These are phyloP conservation scores for Elephantulus edwardii DNA, from an alignment of 2,113 vertebrate genomes.

Conservation along the genomic window DNA sequence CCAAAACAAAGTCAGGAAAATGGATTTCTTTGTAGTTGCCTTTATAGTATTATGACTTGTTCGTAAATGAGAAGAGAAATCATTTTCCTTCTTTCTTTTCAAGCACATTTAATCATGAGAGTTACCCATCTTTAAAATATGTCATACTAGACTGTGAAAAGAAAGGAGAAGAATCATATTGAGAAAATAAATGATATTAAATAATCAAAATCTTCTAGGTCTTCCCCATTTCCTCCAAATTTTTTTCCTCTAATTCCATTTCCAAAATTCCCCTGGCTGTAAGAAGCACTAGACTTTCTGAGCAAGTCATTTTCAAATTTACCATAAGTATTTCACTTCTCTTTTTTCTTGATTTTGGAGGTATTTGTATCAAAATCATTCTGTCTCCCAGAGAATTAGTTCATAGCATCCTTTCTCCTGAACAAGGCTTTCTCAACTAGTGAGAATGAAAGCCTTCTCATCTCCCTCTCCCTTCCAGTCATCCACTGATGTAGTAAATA, in stretches of 20 bases:
- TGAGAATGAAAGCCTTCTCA: too few relatives aligned
- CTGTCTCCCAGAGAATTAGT: neutral
- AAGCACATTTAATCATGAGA: neutral
- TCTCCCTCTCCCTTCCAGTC: too few relatives aligned
- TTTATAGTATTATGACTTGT: neutral
- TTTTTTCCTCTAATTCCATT: constrained; percentile 59
- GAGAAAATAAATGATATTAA: constrained; percentile 6
- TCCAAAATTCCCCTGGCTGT: constrained; percentile 58
- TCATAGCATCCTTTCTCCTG: neutral
- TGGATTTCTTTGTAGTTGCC: neutral
- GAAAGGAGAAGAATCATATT: neutral
- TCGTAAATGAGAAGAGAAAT: neutral
- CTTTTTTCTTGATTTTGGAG: constrained; percentile 40
- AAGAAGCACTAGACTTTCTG: constrained; percentile 56
- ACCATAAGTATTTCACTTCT: constrained; percentile 54
- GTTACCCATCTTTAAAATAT: neutral
- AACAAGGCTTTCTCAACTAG: neutral
- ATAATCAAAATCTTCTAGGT: constrained; percentile 52
- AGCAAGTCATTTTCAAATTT: neutral
- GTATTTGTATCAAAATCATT: constrained; percentile 5
- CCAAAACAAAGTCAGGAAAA: neutral
- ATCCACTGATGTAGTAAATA: neutral
- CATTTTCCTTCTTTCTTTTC: neutral
- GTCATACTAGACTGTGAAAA: neutral
- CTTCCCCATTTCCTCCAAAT: constrained; percentile 49